Base-by-base conservation (phyloP, 2,888 invertebrate species). In the Yponomeuta sedellus region DNA sequence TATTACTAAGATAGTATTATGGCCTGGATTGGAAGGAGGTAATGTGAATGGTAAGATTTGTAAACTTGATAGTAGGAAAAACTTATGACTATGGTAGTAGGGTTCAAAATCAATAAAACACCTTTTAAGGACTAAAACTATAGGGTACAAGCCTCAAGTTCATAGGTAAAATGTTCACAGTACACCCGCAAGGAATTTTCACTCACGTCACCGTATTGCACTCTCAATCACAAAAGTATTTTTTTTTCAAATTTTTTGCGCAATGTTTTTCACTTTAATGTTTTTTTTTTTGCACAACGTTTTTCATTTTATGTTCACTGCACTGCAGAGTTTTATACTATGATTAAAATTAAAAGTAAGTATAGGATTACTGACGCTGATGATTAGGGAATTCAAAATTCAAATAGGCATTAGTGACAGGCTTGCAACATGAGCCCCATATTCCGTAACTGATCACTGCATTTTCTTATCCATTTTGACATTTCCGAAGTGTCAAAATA, bases 1-100 rank as follows among this genome's bases (percentile, higher is more conserved):
- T 4, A 59, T 59, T 59, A 59, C 59, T 59, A 22, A 59, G 25
- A 19, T 59, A 59, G 25, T 59, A 34, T 34, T 8, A 34, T 52
- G 16, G 44, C 12, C 44, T 44, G 44, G 4, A 8, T 34, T 34
- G 34, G 44, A 52, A 52, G 16, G 44, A 52, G 44, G 44, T 52
- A 52, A 52, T 5, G 44, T 12, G 11, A 44, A 44, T 52, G 44
- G 44, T 52, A 16, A 52, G 16, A 52, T 52, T 52, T 3, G 16
- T 52, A 16, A 52, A 5, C 16, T 52, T 16, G 44, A 52, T 16
- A 52, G 16, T 52, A 1, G 34, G 34, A 34, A 34, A 34, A 8
- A 34, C 10, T 5, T 52, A 52, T 16, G 16, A 16, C 16, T 52
- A 52, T 5, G 3, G 44, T 12, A 52, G 44, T 16, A 52, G 16